phyloP scores from a whole-genome alignment of 2,888 invertebrate genomes.

The Idaea straminata region DNA sequence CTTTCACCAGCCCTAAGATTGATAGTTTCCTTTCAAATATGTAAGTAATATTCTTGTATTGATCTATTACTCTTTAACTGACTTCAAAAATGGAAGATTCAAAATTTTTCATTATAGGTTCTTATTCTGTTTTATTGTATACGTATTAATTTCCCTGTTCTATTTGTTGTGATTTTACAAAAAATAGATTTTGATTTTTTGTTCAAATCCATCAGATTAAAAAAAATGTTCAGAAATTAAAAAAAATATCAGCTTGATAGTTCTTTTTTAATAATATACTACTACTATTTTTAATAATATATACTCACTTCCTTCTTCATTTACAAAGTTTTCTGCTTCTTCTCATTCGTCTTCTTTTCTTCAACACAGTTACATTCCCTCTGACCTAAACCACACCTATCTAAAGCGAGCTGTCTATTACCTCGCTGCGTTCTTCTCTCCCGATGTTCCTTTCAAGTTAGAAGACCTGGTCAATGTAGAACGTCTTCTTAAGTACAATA shows the following conservation, averaged over 20 bases:
- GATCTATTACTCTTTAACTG: not conserved
- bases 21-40: constrained; percentile 41
- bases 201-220: too few species aligned
- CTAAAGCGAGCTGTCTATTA: constrained; percentile 38
- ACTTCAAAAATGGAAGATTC: too few species aligned
- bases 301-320: not conserved
- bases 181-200: too few species aligned
- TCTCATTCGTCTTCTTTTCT: not conserved
- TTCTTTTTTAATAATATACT: too few species aligned
- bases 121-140: too few species aligned
- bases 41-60: constrained; percentile 34
- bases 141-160: too few species aligned
- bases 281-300: too few species aligned
- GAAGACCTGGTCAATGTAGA: constrained; percentile 44
- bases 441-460: constrained; percentile 37
- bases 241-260: too few species aligned
- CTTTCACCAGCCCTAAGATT: constrained; percentile 40
- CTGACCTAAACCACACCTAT: constrained; percentile 35
- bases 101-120: too few species aligned
- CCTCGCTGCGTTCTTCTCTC: constrained; percentile 49
- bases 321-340: not conserved
- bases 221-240: too few species aligned
- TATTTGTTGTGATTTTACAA: too few species aligned
- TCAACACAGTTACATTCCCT: constrained; percentile 43
- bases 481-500: constrained; percentile 44